Evolutionary conservation across 2,797 vertebrate genomes (phyloP).

Genomic region (Lagodon rhomboides): DNA sequence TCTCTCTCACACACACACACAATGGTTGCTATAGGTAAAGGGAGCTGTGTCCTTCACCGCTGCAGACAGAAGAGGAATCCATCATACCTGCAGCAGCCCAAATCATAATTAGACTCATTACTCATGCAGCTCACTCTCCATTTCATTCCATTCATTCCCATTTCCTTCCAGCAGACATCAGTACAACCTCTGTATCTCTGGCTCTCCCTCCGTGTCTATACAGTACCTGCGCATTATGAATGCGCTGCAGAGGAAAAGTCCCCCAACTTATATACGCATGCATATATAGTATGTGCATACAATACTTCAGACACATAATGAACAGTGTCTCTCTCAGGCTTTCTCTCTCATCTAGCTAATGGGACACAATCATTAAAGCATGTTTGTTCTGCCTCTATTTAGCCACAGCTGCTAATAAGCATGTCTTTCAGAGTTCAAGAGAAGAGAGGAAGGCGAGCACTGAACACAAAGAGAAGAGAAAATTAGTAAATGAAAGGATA

Average conservation of each 20-base stretch:
- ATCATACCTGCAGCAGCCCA: conserved; percentile 74
- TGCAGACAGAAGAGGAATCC: conserved; percentile 69
- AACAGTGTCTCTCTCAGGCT: background rate
- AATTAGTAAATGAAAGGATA: conserved; percentile 21
- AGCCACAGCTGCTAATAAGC: conserved; percentile 29
- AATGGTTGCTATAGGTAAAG: conserved; percentile 4
- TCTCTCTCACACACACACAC: conserved; percentile 6
- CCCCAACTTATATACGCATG: background rate
- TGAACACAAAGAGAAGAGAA: conserved; percentile 3
- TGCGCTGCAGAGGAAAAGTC: conserved; percentile 9
- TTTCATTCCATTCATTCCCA: conserved; percentile 70
- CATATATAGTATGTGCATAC: background rate
- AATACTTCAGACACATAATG: background rate
- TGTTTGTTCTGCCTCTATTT: conserved; percentile 50
- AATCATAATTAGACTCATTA: conserved; percentile 85
- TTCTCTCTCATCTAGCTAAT: background rate
- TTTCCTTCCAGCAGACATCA: conserved; percentile 58
- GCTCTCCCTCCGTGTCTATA: conserved; percentile 18
- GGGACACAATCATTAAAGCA: conserved; percentile 43
- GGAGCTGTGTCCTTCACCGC: conserved; percentile 70
- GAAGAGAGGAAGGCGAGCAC: conserved; percentile 8
- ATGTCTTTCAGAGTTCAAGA: conserved; percentile 16
- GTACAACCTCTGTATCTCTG: conserved; percentile 21
- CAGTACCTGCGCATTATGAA: conserved; percentile 4
- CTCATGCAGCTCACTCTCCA: conserved; percentile 72